Conservation (phyloP, 2,888 invertebrate genomes). For the Callosobruchus maculatus region DNA sequence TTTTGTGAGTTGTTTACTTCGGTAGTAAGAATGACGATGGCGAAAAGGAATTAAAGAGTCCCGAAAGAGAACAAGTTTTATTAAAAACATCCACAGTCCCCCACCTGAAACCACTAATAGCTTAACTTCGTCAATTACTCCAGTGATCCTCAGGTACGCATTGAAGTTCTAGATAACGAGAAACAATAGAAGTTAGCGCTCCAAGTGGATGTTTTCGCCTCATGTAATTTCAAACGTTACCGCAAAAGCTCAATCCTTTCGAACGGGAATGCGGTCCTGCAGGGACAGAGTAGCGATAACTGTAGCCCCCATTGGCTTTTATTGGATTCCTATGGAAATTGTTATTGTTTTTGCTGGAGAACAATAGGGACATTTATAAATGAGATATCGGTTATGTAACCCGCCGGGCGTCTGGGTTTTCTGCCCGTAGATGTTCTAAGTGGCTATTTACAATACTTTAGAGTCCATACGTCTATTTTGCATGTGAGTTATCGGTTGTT, state of each 20-base stretch:
- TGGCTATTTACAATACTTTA: not conserved
- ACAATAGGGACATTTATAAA: conserved; percentile 27
- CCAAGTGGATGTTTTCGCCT: not conserved
- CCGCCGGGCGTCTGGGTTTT: not conserved
- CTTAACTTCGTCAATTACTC: too few relatives aligned
- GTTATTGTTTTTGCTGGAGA: conserved; percentile 30
- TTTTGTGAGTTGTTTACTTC: too few relatives aligned
- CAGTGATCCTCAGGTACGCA: not conserved
- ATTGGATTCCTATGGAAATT: conserved; percentile 34
- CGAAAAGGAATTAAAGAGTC: too few relatives aligned
- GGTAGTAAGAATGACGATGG: too few relatives aligned
- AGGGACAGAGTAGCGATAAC: conserved; percentile 26
- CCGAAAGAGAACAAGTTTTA: too few relatives aligned
- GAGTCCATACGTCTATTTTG: not conserved
- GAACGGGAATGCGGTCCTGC: not conserved
- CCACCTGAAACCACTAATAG: too few relatives aligned
- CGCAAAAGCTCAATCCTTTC: not conserved
- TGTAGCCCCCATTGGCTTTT: conserved; percentile 30
- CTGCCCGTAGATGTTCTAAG: not conserved
- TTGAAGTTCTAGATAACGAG: not conserved
- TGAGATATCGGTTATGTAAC: not conserved
- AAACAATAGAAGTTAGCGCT: not conserved
- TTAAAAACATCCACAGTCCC: too few relatives aligned
- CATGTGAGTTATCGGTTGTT: not conserved
- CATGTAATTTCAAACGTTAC: not conserved